These are phyloP conservation scores for Naso thynnoides DNA, from an alignment of 2,797 vertebrate genomes.

Conservation along the genomic window DNA sequence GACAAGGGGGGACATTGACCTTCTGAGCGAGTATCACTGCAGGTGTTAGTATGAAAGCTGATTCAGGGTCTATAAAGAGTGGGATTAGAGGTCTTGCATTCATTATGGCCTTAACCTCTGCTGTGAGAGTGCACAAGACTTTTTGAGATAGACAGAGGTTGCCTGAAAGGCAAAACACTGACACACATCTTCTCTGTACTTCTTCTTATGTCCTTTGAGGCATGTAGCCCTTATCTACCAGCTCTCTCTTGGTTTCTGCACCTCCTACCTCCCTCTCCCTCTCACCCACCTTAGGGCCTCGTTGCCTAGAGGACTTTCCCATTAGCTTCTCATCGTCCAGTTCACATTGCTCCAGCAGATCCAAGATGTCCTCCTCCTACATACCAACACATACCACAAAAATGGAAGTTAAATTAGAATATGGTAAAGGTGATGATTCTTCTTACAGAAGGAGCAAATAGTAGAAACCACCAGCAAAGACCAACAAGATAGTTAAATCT, in stretches of 20 bases:
- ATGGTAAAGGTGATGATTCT: conserved; percentile 12
- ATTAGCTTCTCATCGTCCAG: conserved; percentile 96
- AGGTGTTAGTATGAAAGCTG: no score
- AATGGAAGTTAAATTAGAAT: conserved; percentile 32
- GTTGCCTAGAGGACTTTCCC: conserved; percentile 83
- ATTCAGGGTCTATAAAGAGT: no score
- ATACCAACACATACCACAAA: conserved; percentile 51
- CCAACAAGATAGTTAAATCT: not conserved
- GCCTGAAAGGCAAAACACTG: no score
- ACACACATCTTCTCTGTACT: conserved; percentile 56
- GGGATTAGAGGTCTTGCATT: no score
- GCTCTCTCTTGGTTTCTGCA: conserved; percentile 1
- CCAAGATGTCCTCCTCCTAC: conserved; percentile 98
- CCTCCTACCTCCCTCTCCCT: conserved; percentile 11
- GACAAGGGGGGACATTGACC: no score
- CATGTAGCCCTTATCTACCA: conserved; percentile 41
- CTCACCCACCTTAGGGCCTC: conserved; percentile 79
- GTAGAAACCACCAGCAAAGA: not conserved
- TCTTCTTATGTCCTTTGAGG: conserved; percentile 64
- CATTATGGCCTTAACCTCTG: no score
- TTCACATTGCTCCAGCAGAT: conserved; percentile 97
- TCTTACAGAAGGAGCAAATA: not conserved
- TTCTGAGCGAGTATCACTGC: no score
- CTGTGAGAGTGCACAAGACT: no score
- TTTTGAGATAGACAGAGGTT: no score